These are phyloP conservation scores for Podargus strigoides DNA, from an alignment of 2,797 vertebrate species.

Conservation along the genomic window DNA sequence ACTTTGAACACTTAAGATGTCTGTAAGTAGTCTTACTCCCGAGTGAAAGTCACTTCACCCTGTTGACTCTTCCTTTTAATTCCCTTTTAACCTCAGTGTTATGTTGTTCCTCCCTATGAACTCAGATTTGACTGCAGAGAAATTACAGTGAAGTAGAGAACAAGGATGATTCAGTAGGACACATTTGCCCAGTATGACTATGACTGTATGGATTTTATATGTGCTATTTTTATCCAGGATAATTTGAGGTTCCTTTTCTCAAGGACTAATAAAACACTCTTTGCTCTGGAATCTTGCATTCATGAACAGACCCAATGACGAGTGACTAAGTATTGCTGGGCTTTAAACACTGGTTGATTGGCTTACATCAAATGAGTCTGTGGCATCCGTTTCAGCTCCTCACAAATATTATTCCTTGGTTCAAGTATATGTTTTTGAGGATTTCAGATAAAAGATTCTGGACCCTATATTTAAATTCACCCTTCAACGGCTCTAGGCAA, in stretches of 20 bases:
- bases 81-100: background rate
- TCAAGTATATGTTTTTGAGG: background rate
- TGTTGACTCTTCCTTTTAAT: background rate
- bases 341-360: background rate
- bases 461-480: background rate
- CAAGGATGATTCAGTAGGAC: background rate
- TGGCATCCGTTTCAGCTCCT: background rate
- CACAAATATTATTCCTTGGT: accelerated
- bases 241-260: background rate
- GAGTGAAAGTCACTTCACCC: background rate
- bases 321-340: background rate
- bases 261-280: background rate
- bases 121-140: background rate
- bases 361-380: background rate
- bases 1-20: background rate
- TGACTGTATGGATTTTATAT: background rate
- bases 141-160: background rate
- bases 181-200: background rate
- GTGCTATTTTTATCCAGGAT: background rate
- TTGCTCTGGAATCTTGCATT: background rate
- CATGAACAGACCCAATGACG: accelerated
- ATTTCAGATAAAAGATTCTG: background rate
- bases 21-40: background rate
- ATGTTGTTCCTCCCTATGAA: background rate
- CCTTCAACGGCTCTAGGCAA: background rate